Evolutionary conservation across 2,797 vertebrate genomes (phyloP), one percentile per base, ranked within the genome.

Genomic region (Pogonophryne albipinna): DNA sequence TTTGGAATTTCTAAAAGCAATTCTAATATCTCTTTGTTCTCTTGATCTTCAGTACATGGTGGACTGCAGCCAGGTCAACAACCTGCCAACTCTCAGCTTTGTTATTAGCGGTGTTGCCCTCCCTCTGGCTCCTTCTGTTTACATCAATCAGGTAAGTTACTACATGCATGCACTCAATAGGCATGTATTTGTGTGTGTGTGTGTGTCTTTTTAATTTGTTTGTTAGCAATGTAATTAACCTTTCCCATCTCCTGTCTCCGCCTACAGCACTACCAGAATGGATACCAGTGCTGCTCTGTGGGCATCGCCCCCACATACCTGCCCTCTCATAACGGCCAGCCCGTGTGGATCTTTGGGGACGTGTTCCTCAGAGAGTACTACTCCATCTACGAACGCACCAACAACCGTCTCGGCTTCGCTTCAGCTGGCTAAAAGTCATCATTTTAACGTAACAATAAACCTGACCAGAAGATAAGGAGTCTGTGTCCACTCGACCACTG

Each of bases 301-400:
- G 85, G 17, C 3, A 89, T 95, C 19, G 83, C 86, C 56, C 81
- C 78, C 73, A 96, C 95, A 46, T 95, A 95, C 85, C 53, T 96
- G 87, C 85, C 92, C 47, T 94, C 95, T 53, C 64, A 6, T 20
- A 79, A 76, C 0, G 91, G 91, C 20, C 89, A 94, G 74, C 91
- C 94, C 0, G 89, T 96, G 84, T 95, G 94, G 95, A 95, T 95
- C 92, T 78, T 97, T 55, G 94, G 95, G 2, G 90, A 96, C 0
- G 83, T 96, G n/a, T 96, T 96, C 90, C 93, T 96, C 38, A 94
- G 88, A 84, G 89, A 94, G 16, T 96, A 95, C 84, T 96, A 96
- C 83, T 96, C 93, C 4, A 1, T 94, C 70, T 96, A 87, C 0
- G 92, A 94, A 82, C 91, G 92, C 66, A 79, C 49, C 57, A 91